A percentile compares a stretch with the other conserved stretches of the same genome.
Evolutionary conservation across 2,113 vertebrate genomes (phyloP).

Genomic region (Triplophysa siluroides): DNA sequence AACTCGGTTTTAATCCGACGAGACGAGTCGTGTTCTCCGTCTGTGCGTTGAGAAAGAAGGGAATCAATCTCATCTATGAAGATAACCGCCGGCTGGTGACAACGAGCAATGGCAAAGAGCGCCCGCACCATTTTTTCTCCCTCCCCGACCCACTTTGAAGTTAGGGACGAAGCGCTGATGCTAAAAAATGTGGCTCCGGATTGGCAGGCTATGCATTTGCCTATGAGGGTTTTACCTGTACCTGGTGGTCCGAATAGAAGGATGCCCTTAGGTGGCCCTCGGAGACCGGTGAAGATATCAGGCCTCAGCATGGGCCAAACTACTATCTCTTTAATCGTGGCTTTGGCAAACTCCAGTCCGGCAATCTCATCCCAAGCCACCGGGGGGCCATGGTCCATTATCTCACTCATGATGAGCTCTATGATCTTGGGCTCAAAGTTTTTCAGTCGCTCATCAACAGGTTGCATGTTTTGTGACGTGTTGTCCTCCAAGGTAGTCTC

Average conservation of each 20-base stretch:
- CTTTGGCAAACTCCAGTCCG: slow-evolving; percentile 93
- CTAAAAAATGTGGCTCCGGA: slow-evolving; percentile 97
- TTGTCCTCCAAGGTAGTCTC: slow-evolving; percentile 52
- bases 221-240: slow-evolving; percentile 96
- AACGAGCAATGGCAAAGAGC: slow-evolving; percentile 88
- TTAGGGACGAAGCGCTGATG: slow-evolving; percentile 95
- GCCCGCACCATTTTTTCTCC: slow-evolving; percentile 98
- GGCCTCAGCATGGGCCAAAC: slow-evolving; percentile 98
- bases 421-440: slow-evolving; percentile 94
- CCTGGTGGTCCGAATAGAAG: slow-evolving; percentile 94
- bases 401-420: slow-evolving; percentile 94
- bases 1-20: slow-evolving; percentile 97
- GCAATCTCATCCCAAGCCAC: slow-evolving; percentile 94
- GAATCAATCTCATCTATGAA: slow-evolving; percentile 98
- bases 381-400: slow-evolving; percentile 92
- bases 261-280: slow-evolving; percentile 95
- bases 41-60: slow-evolving; percentile 88
- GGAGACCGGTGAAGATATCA: slow-evolving; percentile 92
- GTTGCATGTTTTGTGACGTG: slow-evolving; percentile 54
- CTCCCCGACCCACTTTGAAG: slow-evolving; percentile 97
- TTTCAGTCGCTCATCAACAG: slow-evolving; percentile 84
- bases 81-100: slow-evolving; percentile 94
- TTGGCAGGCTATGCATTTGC: slow-evolving; percentile 95
- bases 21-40: slow-evolving; percentile 93
- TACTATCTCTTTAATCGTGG: slow-evolving; percentile 94